A percentile compares a stretch with the other conserved stretches of the same genome.
These are phyloP conservation scores for Spermophilus dauricus DNA, from an alignment of 2,113 vertebrate genomes.

Conservation along the genomic window DNA sequence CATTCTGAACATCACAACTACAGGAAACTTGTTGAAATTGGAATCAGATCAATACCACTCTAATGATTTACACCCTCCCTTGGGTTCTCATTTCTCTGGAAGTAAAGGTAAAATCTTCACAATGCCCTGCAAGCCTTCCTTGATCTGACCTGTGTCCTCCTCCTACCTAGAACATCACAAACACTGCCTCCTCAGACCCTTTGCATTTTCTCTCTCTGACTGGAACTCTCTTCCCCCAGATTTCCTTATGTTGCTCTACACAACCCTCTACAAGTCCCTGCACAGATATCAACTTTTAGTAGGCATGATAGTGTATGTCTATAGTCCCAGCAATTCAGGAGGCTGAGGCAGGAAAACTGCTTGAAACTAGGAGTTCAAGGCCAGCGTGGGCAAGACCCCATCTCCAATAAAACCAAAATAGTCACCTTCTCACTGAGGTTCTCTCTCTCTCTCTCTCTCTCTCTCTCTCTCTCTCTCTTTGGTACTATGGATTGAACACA, in stretches of 20 bases:
- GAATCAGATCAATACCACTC: neutral
- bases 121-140: neutral
- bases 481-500: no score
- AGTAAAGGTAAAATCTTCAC: neutral
- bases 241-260: neutral
- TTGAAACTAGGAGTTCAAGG: neutral
- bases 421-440: neutral
- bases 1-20: neutral
- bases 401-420: neutral
- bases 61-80: neutral
- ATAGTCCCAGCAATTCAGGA: neutral
- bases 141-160: neutral
- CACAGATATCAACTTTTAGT: neutral
- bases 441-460: neutral
- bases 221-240: neutral
- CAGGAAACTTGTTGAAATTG: neutral
- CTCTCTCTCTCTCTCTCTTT: neutral
- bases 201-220: neutral
- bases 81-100: constrained; percentile 10
- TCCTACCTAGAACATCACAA: neutral
- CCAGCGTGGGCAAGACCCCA: neutral
- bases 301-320: neutral
- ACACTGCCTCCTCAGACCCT: neutral
- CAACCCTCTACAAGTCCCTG: neutral
- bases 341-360: neutral